phyloP scores from a whole-genome alignment of 2,888 invertebrate species.

The Lasioglossum calceatum region DNA sequence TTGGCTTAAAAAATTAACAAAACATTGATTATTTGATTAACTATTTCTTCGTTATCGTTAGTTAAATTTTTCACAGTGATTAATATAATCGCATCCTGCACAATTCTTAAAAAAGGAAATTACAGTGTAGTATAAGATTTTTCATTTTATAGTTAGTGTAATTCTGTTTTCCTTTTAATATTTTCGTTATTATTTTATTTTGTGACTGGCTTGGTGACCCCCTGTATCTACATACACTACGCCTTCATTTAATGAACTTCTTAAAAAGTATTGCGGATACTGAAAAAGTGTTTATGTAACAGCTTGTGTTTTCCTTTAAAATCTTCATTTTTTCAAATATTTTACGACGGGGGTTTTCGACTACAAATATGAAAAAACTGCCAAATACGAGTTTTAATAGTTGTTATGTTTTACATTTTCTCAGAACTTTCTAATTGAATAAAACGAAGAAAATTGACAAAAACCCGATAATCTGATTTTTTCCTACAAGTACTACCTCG shows the following conservation, averaged over 20 bases:
- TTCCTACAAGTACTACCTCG: background rate
- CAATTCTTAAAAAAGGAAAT: background rate
- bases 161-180: background rate
- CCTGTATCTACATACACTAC: background rate
- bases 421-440: background rate
- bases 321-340: too few species aligned
- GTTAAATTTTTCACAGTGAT: background rate
- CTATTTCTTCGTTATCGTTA: background rate
- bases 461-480: background rate
- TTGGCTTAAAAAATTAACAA: constrained; percentile 87
- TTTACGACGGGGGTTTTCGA: too few species aligned
- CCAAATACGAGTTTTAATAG: too few species aligned
- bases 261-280: too few species aligned
- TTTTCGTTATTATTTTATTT: background rate
- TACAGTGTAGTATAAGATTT: too few species aligned
- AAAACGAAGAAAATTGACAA: background rate
- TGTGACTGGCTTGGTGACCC: background rate
- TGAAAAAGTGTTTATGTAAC: too few species aligned
- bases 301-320: too few species aligned
- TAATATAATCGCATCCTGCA: background rate
- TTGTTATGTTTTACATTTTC: too few species aligned
- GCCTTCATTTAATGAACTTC: too few species aligned
- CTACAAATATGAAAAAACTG: too few species aligned
- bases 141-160: too few species aligned
- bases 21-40: background rate